Evolutionary conservation across 2,113 vertebrate genomes (phyloP), one percentile per base, ranked within the genome.

Genomic region (Pollachius pollachius): DNA sequence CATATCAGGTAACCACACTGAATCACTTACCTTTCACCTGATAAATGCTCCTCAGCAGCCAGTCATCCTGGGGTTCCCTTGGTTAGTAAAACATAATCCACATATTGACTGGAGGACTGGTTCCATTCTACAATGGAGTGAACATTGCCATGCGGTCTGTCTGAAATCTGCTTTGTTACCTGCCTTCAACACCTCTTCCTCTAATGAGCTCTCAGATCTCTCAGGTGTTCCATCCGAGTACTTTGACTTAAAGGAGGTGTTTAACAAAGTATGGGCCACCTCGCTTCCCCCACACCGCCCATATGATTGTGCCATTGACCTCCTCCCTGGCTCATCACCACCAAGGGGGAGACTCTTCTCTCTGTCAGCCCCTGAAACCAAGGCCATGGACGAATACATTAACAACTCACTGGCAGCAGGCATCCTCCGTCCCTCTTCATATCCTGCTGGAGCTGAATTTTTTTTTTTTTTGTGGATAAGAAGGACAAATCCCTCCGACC

Each of bases 1-100:
- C 27, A 64, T 64, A 17, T 64, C 63, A n/a, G n/a, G n/a, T n/a
- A n/a, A n/a, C 37, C 63, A 64, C 30, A 17, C 16, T 41, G 63
- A 64, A 18, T 37, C 30, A 3, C 27, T 64, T 5, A 16, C 27
- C 3, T 63, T 63, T 63, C 62, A 63, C 19, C 5, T 63, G 4
- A 63, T 30, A 3, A n/a, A 30, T 34, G 21, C 27, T 2, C 63
- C 63, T n/a, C 63, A 64, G 15, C 63, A 64, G 25, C 62, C 62
- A 34, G 30, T 41, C 5, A 9, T 64, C 3, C 16, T 41, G 27
- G 63, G 63, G 15, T 64, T n/a, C 8, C 63, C 27, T 7, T 41
- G 34, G 63, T 16, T 27, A 13, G 3, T 1, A 5, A 62, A 9
- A 62, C 61, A 60, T n/a, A 60, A 60, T n/a, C 18, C 19, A 18